phyloP scores from a whole-genome alignment of 2,888 invertebrate species.

The Microctonus aethiopoides region DNA sequence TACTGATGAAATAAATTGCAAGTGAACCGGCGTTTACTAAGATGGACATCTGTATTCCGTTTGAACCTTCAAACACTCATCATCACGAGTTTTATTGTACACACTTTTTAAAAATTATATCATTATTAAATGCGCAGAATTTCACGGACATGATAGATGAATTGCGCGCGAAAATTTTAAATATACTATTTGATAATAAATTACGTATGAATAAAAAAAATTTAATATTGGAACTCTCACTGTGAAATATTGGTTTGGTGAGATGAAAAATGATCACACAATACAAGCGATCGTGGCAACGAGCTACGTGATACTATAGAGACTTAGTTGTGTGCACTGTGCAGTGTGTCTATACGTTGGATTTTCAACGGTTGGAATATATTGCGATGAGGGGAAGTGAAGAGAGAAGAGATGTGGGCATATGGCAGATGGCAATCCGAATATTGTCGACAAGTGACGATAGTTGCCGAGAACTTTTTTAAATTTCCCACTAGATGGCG shows the following conservation, averaged over 20 bases:
- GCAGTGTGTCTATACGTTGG: neutral
- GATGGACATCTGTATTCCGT: slow-evolving; percentile 10
- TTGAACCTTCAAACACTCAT: slow-evolving; percentile 29
- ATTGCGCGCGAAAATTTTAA: neutral
- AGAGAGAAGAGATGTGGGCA: slow-evolving; percentile 33
- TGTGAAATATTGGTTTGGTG: neutral
- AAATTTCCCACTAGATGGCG: slow-evolving; percentile 40
- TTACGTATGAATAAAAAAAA: neutral
- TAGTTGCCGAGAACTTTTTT: slow-evolving; percentile 38
- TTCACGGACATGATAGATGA: slow-evolving; percentile 2
- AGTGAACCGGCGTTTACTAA: slow-evolving; percentile 31
- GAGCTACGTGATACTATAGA: slow-evolving; percentile 51
- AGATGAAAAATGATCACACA: neutral
- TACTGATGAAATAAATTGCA: slow-evolving; percentile 4
- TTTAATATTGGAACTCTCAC: neutral
- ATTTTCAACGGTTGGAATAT: slow-evolving; percentile 31
- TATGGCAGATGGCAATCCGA: slow-evolving; percentile 49
- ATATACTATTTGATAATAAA: neutral
- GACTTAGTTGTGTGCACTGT: slow-evolving; percentile 42
- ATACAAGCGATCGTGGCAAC: slow-evolving; percentile 53
- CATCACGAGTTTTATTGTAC: slow-evolving; percentile 20
- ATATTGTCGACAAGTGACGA: slow-evolving; percentile 44
- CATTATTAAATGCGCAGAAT: slow-evolving; percentile 3
- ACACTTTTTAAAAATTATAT: slow-evolving; percentile 22
- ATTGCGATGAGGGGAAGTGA: slow-evolving; percentile 19